Conservation (phyloP, 1,140 invertebrate genomes). For the Penaeus indicus region DNA sequence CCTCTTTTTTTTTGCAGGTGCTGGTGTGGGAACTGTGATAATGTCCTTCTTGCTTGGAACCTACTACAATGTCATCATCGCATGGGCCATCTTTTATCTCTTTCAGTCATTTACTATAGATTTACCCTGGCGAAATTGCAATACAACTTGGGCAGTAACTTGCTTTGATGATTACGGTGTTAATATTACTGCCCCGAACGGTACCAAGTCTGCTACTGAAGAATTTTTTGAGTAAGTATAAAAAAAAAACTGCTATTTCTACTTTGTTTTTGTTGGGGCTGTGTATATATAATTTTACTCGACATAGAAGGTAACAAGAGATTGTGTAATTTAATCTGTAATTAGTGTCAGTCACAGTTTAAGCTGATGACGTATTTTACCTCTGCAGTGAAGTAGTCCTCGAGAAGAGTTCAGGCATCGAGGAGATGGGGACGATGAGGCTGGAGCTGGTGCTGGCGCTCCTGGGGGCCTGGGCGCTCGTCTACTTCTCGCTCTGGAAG, state of each 20-base stretch:
- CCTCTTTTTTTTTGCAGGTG: constrained; percentile 70
- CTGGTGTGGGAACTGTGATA: constrained; percentile 87
- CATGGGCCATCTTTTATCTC: constrained; percentile 94
- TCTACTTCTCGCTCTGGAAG: constrained; percentile 94
- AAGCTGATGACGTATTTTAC: not conserved
- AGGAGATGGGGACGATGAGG: constrained; percentile 83
- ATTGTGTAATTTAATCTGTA: no score
- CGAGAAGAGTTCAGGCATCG: constrained; percentile 84
- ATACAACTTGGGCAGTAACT: constrained; percentile 66
- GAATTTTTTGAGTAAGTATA: constrained; percentile 54
- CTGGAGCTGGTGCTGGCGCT: constrained; percentile 90
- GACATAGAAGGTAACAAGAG: not conserved
- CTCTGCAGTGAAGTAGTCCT: constrained; percentile 80
- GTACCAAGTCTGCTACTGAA: constrained; percentile 51
- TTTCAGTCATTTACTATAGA: constrained; percentile 88
- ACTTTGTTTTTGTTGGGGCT: no score
- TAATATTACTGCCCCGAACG: constrained; percentile 43
- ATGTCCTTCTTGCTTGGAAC: constrained; percentile 91
- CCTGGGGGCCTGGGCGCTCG: constrained; percentile 88
- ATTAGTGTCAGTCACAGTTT: not conserved
- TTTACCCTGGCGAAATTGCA: constrained; percentile 90
- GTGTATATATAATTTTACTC: not conserved
- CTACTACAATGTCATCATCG: constrained; percentile 96
- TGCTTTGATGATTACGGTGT: constrained; percentile 40
- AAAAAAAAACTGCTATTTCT: not conserved